Percentiles rank a stretch among this genome's conserved stretches.
These are phyloP conservation scores for Gallinago nigripennis DNA, from an alignment of 2,797 vertebrate genomes.

Conservation along the genomic window DNA sequence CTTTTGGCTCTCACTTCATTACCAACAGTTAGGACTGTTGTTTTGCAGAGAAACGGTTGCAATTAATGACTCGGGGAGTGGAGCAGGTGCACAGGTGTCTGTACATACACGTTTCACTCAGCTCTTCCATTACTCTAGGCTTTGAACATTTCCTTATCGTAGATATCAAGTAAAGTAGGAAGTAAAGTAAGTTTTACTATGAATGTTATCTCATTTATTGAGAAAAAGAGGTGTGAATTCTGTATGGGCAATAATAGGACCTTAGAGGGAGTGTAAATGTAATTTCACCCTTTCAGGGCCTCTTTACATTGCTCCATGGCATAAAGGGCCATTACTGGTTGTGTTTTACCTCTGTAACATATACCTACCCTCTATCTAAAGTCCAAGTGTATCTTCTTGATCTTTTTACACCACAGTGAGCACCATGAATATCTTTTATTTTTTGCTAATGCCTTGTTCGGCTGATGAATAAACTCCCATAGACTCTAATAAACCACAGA, in stretches of 20 bases:
- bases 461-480: slow-evolving; percentile 42
- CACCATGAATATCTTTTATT: neutral
- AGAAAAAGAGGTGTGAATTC: neutral
- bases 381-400: neutral
- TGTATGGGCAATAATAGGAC: neutral
- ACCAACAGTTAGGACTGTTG: neutral
- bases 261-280: neutral
- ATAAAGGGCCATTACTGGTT: neutral
- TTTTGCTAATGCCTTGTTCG: slow-evolving; percentile 43
- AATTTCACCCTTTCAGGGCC: neutral
- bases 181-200: neutral
- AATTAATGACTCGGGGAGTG: neutral
- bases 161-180: neutral
- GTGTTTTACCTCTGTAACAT: neutral
- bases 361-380: neutral
- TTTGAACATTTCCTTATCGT: neutral
- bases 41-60: neutral
- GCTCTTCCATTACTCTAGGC: neutral
- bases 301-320: neutral
- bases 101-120: neutral
- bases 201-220: neutral
- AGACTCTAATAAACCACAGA: slow-evolving; percentile 51
- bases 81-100: neutral
- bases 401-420: neutral
- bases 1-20: neutral